Base-by-base conservation (phyloP, 2,113 vertebrate genomes). In the Astur gentilis region DNA sequence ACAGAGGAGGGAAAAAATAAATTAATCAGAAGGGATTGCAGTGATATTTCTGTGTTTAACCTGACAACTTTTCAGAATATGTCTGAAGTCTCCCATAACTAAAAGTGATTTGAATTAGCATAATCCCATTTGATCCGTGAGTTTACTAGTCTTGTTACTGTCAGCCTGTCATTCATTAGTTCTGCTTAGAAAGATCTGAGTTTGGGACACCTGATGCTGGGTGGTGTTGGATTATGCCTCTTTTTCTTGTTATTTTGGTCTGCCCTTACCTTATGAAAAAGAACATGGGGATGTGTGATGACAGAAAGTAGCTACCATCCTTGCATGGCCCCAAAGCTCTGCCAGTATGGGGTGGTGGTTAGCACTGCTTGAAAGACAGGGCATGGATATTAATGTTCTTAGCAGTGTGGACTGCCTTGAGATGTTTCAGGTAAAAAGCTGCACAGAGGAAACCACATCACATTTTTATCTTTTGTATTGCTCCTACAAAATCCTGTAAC, bases 61-160 rank as follows among this genome's bases (percentile, higher is more conserved):
- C 77, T 93, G 82, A 67, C 66, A 95, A 49, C 31, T 72, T 93
- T 90, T 87, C 73, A 87, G 81, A 42, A 27, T 93, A 75, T 60
- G 0, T 0, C 55, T 90, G 47, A 83, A 82, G 36, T 61, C 40
- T 94, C 49, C 57, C 82, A 32, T 54, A 71, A 75, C 38, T 83
- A 85, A 93, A 95, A 87, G 79, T 85, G 40, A 72, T 96, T 88
- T 87, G 36, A 91, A 85, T 96, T 93, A 90, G 10, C 75, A 83
- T 93, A 94, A 94, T 96, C 81, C 21, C 15, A 44, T 93, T 93
- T 95, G 95, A 93, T 90, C 78, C 49, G 32, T 65, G 38, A 93
- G 31, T 0, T 90, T 90, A 34, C 32, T 76, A 29, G 70, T 80
- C 75, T 87, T 90, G 54, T 89, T 93, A 47, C 65, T 71, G 16